Conservation (phyloP, 2,888 invertebrate species). For the Polia nebulosa region DNA sequence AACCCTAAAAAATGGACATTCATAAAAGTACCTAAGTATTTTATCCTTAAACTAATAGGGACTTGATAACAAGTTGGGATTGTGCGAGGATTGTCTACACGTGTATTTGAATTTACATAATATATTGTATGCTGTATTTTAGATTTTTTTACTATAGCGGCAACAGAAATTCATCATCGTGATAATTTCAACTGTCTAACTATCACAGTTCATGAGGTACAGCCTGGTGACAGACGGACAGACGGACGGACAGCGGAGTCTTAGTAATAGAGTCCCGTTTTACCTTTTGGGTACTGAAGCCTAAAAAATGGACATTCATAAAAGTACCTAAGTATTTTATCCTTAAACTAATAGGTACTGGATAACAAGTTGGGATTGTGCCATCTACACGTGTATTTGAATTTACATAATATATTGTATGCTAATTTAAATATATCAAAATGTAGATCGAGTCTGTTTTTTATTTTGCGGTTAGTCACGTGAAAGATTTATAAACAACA, state of each 20-base stretch:
- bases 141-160: too few species aligned
- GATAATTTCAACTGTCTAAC: too few species aligned
- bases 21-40: background rate
- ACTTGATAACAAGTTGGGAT: constrained; percentile 1
- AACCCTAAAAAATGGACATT: background rate
- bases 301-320: background rate
- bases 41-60: background rate
- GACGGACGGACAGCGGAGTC: too few species aligned
- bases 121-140: constrained; percentile 5
- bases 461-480: constrained; percentile 13
- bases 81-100: background rate
- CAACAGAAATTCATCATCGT: too few species aligned
- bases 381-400: background rate
- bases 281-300: too few species aligned
- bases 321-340: background rate
- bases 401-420: constrained; percentile 9
- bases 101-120: constrained; percentile 4
- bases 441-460: constrained; percentile 20
- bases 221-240: too few species aligned
- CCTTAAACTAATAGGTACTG: background rate
- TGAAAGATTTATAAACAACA: constrained; percentile 11
- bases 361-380: constrained; percentile 5
- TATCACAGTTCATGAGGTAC: too few species aligned
- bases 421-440: constrained; percentile 13
- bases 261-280: too few species aligned